Percentiles rank a stretch among this genome's conserved stretches.
These are phyloP conservation scores for Hirtodrosophila confusa DNA, from an alignment of 2,888 invertebrate genomes.

Conservation along the genomic window DNA sequence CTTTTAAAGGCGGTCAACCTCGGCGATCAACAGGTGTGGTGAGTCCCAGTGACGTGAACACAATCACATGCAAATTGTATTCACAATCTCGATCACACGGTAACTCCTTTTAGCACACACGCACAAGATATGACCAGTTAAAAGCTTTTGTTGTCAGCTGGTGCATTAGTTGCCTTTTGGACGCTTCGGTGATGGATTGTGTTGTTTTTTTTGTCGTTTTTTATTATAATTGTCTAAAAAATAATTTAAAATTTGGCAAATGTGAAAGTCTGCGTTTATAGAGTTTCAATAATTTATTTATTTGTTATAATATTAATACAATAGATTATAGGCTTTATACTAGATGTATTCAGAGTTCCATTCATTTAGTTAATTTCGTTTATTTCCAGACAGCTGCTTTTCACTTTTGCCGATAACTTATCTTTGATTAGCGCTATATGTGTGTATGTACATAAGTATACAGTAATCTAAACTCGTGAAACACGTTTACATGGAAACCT, in stretches of 20 bases:
- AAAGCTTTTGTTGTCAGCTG: constrained; percentile 52
- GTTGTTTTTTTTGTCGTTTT: constrained; percentile 2
- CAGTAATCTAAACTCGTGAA: constrained; percentile 33
- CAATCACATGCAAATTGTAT: constrained; percentile 26
- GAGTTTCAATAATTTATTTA: neutral
- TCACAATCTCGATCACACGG: constrained; percentile 10
- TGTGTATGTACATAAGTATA: constrained; percentile 12
- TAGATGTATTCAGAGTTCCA: constrained; percentile 16
- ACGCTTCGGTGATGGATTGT: constrained; percentile 46
- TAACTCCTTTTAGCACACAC: constrained; percentile 11
- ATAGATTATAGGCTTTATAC: constrained; percentile 5
- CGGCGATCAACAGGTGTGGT: constrained; percentile 64
- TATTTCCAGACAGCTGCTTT: constrained; percentile 57
- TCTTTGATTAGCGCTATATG: constrained; percentile 57
- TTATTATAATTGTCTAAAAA: constrained; percentile 30
- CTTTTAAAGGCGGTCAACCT: constrained; percentile 48
- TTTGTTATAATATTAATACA: neutral
- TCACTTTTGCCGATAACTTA: constrained; percentile 64
- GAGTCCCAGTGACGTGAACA: constrained; percentile 47
- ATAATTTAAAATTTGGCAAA: constrained; percentile 53
- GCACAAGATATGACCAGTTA: constrained; percentile 12
- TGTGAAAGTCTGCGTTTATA: constrained; percentile 43
- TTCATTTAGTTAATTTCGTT: constrained; percentile 56
- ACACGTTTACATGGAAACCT: constrained; percentile 10
- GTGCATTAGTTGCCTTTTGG: constrained; percentile 44